phyloP scores from a whole-genome alignment of 2,113 vertebrate genomes.

The Myotis brandtii region DNA sequence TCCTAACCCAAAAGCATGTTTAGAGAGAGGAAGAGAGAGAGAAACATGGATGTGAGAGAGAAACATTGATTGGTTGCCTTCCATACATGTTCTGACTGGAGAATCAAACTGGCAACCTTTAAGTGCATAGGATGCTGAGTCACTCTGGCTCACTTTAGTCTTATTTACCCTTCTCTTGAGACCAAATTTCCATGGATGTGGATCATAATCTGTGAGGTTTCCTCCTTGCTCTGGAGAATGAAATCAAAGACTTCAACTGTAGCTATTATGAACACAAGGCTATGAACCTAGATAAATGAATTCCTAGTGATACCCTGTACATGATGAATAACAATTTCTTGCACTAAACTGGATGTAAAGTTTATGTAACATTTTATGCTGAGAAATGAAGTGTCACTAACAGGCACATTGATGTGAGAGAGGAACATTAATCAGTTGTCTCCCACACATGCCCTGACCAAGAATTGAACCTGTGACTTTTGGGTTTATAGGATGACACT shows the following conservation, averaged over 20 bases:
- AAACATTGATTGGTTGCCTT: too few relatives aligned
- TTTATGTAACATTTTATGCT: not conserved
- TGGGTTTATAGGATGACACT: too few relatives aligned
- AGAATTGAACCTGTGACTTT: too few relatives aligned
- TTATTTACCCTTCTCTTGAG: not conserved
- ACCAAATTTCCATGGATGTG: not conserved
- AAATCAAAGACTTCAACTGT: conserved; percentile 29
- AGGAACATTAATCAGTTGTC: too few relatives aligned
- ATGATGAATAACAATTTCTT: not conserved
- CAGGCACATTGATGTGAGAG: too few relatives aligned
- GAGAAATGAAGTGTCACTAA: not conserved
- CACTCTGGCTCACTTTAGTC: not conserved
- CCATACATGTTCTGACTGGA: too few relatives aligned
- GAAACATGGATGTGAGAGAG: too few relatives aligned
- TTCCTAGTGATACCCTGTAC: conserved; percentile 18
- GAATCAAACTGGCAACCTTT: too few relatives aligned
- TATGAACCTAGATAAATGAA: not conserved
- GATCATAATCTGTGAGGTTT: conserved; percentile 20
- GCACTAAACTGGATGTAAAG: not conserved
- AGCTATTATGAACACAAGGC: not conserved
- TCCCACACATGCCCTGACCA: too few relatives aligned
- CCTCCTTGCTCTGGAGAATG: conserved; percentile 14
- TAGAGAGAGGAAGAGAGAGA: too few relatives aligned
- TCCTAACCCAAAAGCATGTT: too few relatives aligned
- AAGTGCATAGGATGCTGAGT: too few relatives aligned